Base-by-base conservation (phyloP, 2,113 vertebrate genomes). In the Bettongia penicillata region DNA sequence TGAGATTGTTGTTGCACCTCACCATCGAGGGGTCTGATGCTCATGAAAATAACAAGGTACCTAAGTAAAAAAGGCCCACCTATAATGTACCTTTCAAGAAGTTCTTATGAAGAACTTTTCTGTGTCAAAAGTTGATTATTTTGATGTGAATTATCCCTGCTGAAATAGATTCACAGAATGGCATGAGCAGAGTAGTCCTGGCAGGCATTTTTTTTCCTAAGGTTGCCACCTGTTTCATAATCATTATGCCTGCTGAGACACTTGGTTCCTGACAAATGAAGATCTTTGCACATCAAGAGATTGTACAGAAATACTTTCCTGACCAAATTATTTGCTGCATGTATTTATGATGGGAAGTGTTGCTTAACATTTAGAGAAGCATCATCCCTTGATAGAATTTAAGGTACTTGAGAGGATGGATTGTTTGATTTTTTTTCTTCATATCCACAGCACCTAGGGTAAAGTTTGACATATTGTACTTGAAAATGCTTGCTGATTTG, bases 221-320 rank as follows among this genome's bases (percentile, higher is more conserved):
- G 68, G 37, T 84, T 84, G 68, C 68, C 68, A 84, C 68, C 68
- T 84, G 68, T 84, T 84, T 84, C 68, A 84, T 84, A 90, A 90
- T 90, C 90, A 90, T 49, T 12, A 90, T 90, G 90, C 90, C 90
- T 48, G 90, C 90, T 90, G 49, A 90, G 47, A 90, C 28, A 28
- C 90, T 90, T 90, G 49, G 25, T 28, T 51, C 49, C 25, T 90
- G 90, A 51, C 48, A 90, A 49, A 90, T 90, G 90, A 90, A 90
- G 90, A 90, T 90, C 90, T 31, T 90, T 49, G 24, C 28, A 51
- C 28, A 90, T 51, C 3, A 28, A 90, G 24, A 50, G 28, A 49
- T 25, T 50, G 25, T 25, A 49, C 90, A 50, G 47, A 90, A 90
- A 49, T 49, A 25, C 47, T 90, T 50, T 90, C 48, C 25, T 90